phyloP scores from a whole-genome alignment of 2,797 vertebrate species.

The Thaleichthys pacificus region DNA sequence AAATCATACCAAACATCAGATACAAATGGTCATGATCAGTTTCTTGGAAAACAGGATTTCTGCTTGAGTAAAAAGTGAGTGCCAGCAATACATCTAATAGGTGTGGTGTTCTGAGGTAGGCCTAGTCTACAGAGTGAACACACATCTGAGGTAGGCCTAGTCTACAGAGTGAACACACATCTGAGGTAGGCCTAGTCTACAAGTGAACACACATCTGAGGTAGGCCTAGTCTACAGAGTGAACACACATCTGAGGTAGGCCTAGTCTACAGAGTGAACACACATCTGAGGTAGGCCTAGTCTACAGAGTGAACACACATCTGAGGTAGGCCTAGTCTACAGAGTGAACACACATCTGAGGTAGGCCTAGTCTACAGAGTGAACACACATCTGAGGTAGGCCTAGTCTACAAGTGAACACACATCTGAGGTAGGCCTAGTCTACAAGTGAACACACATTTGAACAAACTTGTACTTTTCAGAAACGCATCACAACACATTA shows the following conservation, averaged over 20 bases:
- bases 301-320: slow-evolving; percentile 22
- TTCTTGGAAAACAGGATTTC: not conserved
- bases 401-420: slow-evolving; percentile 9
- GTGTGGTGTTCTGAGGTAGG: slow-evolving; percentile 52
- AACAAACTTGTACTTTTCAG: slow-evolving; percentile 26
- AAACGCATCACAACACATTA: slow-evolving; percentile 12
- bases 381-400: slow-evolving; percentile 24
- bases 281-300: slow-evolving; percentile 29
- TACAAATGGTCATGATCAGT: not conserved
- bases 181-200: no score
- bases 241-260: slow-evolving; percentile 28
- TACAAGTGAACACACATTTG: slow-evolving; percentile 39
- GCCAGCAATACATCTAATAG: slow-evolving; percentile 68
- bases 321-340: slow-evolving; percentile 25
- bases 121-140: slow-evolving; percentile 13
- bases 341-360: slow-evolving; percentile 36
- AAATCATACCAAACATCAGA: slow-evolving; percentile 70
- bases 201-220: not conserved
- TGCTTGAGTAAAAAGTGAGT: not conserved
- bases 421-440: slow-evolving; percentile 30
- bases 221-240: slow-evolving; percentile 35
- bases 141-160: slow-evolving; percentile 28
- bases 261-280: slow-evolving; percentile 11
- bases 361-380: slow-evolving; percentile 18
- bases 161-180: not conserved